A percentile compares a stretch with the other conserved stretches of the same genome.
phyloP scores from a whole-genome alignment of 2,113 vertebrate genomes.

The Steatornis caripensis region DNA sequence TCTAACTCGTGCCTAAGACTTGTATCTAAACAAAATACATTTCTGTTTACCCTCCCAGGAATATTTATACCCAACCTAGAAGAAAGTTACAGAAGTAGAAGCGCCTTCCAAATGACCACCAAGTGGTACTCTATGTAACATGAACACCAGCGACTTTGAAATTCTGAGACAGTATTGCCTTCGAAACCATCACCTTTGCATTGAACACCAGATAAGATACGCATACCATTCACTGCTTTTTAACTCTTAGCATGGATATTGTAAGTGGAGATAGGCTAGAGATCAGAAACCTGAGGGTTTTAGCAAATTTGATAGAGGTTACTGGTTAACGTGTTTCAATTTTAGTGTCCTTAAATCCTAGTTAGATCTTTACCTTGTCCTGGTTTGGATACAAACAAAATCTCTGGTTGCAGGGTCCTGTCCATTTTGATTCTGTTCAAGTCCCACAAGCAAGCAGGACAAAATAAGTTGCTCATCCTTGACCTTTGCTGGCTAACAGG shows the following conservation, averaged over 20 bases:
- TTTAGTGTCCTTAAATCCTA: constrained; percentile 9
- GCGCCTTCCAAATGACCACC: constrained; percentile 77
- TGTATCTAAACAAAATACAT: constrained; percentile 73
- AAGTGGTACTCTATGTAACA: constrained; percentile 70
- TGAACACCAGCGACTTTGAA: constrained; percentile 83
- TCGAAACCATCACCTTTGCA: constrained; percentile 64
- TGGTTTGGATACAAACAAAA: background rate
- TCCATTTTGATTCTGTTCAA: background rate
- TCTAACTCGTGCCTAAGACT: constrained; percentile 81
- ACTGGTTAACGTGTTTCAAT: background rate
- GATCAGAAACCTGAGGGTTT: background rate
- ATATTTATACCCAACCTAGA: constrained; percentile 76
- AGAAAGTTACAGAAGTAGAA: constrained; percentile 73
- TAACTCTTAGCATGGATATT: background rate
- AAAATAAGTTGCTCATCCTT: background rate
- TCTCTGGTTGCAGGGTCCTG: background rate
- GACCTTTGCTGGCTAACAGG: background rate
- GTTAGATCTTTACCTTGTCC: background rate
- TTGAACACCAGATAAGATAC: constrained; percentile 46
- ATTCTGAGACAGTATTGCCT: constrained; percentile 70
- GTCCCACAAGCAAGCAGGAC: background rate
- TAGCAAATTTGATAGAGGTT: background rate
- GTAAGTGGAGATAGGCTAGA: background rate
- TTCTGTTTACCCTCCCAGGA: constrained; percentile 78
- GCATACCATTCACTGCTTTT: constrained; percentile 16